phyloP scores from a whole-genome alignment of 2,888 invertebrate genomes.

The Acleris holmiana region DNA sequence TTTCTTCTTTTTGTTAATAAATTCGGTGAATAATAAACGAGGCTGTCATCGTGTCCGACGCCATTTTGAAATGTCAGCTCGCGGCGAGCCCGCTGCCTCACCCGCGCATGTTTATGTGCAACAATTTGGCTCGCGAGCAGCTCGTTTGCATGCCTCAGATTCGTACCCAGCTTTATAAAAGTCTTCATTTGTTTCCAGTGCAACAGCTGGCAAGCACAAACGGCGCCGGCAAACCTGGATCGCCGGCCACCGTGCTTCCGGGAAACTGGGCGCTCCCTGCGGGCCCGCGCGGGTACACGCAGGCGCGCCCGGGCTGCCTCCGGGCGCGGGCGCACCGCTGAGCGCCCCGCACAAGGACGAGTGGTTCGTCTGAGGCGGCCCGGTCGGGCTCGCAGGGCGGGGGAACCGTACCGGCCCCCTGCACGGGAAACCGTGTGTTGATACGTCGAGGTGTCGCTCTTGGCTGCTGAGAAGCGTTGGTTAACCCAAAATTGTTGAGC shows the following conservation, averaged over 20 bases:
- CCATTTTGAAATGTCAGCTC: no score
- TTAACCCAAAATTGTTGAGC: not conserved
- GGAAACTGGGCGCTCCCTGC: slow-evolving; percentile 98
- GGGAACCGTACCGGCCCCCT: slow-evolving; percentile 72
- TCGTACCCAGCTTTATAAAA: no score
- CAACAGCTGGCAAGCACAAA: slow-evolving; percentile 89
- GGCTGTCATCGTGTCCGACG: no score
- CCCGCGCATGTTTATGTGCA: no score
- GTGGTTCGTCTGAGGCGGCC: slow-evolving; percentile 91
- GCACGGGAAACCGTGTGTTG: slow-evolving; percentile 31
- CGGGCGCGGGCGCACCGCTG: slow-evolving; percentile 96
- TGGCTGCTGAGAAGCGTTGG: not conserved
- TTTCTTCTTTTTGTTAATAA: no score
- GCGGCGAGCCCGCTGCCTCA: no score
- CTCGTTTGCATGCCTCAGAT: no score
- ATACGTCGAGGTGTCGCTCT: slow-evolving; percentile 35
- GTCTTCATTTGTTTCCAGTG: slow-evolving; percentile 80
- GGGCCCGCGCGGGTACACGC: slow-evolving; percentile 88
- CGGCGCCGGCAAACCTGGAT: slow-evolving; percentile 77
- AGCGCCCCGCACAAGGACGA: slow-evolving; percentile 95
- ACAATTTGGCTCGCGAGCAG: no score
- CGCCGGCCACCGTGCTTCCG: slow-evolving; percentile 85
- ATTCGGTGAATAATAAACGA: no score
- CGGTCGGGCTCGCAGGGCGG: slow-evolving; percentile 73
- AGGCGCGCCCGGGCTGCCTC: slow-evolving; percentile 95